A percentile compares a stretch with the other conserved stretches of the same genome.
phyloP scores from a whole-genome alignment of 2,113 vertebrate genomes.

The Odocoileus virginianus region DNA sequence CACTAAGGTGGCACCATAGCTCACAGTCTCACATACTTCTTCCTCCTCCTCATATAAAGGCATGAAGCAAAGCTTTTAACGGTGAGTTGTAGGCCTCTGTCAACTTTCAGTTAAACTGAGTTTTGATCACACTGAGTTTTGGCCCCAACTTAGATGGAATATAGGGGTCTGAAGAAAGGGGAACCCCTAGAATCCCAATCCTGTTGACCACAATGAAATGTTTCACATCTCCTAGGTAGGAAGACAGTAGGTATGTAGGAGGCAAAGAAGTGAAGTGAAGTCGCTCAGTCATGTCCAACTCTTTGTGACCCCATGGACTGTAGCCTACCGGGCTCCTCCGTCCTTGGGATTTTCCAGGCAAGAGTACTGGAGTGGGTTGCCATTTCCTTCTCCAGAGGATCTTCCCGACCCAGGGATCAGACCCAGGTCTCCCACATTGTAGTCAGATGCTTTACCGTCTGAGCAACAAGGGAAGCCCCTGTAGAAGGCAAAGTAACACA shows the following conservation, averaged over 20 bases:
- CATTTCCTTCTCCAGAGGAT: background rate
- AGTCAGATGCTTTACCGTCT: background rate
- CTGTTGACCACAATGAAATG: background rate
- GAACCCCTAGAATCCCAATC: background rate
- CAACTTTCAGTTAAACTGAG: background rate
- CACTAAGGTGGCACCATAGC: background rate
- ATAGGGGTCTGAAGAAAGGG: background rate
- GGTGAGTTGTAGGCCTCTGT: background rate
- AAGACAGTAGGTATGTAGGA: background rate
- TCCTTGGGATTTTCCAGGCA: background rate
- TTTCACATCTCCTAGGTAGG: background rate
- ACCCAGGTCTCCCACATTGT: rapidly evolving
- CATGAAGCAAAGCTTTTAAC: background rate
- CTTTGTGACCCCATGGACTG: background rate
- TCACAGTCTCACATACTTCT: background rate
- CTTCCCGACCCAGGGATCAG: background rate
- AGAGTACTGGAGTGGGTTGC: background rate
- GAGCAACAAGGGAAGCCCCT: background rate
- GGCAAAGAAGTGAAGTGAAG: background rate
- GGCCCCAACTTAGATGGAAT: background rate
- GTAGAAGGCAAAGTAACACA: background rate
- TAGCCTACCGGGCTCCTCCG: background rate
- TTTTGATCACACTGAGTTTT: background rate
- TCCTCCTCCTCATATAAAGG: background rate
- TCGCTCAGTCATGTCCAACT: background rate